These are phyloP conservation scores for Alligator sinensis DNA, from an alignment of 2,113 vertebrate species.

Conservation along the genomic window DNA sequence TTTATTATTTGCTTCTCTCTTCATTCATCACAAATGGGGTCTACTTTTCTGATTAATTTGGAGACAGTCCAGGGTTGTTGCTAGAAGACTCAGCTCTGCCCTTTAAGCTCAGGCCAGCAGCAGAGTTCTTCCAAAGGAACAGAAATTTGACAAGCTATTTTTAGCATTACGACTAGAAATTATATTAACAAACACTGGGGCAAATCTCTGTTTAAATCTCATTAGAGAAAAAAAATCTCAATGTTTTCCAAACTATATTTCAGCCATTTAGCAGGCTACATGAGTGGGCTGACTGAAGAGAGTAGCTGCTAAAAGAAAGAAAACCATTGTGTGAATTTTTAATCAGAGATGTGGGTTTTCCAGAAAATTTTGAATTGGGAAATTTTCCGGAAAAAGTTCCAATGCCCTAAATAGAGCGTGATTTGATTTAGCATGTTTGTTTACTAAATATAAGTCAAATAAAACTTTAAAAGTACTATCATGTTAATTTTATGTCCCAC, in stretches of 20 bases:
- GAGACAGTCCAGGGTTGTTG: neutral
- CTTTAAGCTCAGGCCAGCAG: neutral
- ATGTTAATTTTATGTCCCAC: too few relatives aligned
- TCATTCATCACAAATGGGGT: neutral
- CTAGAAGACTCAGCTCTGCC: neutral
- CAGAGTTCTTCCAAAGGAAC: neutral
- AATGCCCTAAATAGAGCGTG: too few relatives aligned
- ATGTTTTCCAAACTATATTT: neutral
- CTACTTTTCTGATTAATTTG: neutral
- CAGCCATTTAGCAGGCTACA: neutral
- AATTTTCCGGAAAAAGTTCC: too few relatives aligned
- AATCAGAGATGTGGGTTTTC: too few relatives aligned
- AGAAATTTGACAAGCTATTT: neutral
- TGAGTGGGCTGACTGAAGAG: neutral
- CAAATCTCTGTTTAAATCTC: neutral
- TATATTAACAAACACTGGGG: neutral
- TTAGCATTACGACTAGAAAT: neutral
- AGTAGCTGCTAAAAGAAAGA: neutral
- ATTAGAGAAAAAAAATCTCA: neutral
- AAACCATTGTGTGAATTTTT: neutral
- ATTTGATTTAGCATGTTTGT: too few relatives aligned
- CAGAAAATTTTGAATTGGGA: too few relatives aligned
- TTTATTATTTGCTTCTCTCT: neutral
- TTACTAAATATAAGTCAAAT: too few relatives aligned
- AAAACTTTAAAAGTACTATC: too few relatives aligned